Base-by-base conservation (phyloP, 2,797 vertebrate genomes). In the Hylomyscus alleni region DNA sequence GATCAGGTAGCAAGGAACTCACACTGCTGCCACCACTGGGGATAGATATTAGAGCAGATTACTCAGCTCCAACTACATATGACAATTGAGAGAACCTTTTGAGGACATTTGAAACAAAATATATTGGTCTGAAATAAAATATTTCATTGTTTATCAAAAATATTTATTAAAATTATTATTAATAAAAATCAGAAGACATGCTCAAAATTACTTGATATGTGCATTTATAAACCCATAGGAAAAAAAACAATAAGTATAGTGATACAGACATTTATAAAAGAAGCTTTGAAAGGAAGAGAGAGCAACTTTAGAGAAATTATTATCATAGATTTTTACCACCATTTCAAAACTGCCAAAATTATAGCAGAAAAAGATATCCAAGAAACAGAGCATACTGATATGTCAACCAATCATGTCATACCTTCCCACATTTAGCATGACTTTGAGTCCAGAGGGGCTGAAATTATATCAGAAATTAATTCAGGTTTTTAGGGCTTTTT, bases 271-370 rank as follows among this genome's bases (percentile, higher is more conserved):
- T n/a, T 86, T 40, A 1, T 20, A 60, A 29, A 37, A n/a, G 62
- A 92, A 60, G 84, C 31, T 54, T 84, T 37, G 5, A 54, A 80
- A 88, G 19, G 24, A 75, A 80, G 83, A 86, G 34, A 29, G 34
- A 75, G 40, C 13, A 85, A 4, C 40, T 62, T 52, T 34, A 52
- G 26, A 67, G 14, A 3, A 87, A 14, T 69, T 62, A 6, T 44
- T 34, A 14, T 75, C 31, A 19, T 19, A 67, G 69, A 37, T 31
- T 14, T 14, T 90, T 72, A 83, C 3, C 29, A 82, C 10, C 5
- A 58, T 87, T 34, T 60, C 47, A 89, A 88, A 80, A 80, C 77
- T 84, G 13, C 24, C n/a, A 90, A 88, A 60, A 78, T 54, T 44
- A 54, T 5, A 67, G 24, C 20, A 22, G 37, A 34, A 11, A 34